Base-by-base conservation (phyloP, 2,797 vertebrate species). In the Tangara arthus region DNA sequence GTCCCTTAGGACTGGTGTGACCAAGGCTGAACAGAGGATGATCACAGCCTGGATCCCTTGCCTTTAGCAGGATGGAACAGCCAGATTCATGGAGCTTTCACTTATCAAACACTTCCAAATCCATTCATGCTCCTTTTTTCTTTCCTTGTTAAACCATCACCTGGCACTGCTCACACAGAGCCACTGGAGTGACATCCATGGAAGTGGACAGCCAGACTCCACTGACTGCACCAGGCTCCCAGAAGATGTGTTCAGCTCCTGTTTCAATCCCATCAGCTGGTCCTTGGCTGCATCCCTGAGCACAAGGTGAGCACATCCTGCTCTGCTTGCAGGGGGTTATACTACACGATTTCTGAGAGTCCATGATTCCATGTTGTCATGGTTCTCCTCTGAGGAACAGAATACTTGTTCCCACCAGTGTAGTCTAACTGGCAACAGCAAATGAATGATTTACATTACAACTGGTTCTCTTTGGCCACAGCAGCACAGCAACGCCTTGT, bases 241-340 rank as follows among this genome's bases (percentile, higher is more conserved):
- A 21, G 18, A 16, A 13, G 11, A 13, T 0, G 5, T 2, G 5
- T 8, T 27, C 5, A 11, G 17, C 32, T 87, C 20, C 28, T 17
- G 0, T 6, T 34, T 27, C 4, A 26, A 13, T 30, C 2, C 41
- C 24, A 24, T 3, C 44, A 7, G 11, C 0, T 4, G n/a, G 7
- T 15, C 21, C 23, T 55, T 9, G 19, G 44, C 39, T 44, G 18
- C 27, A n/a, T 1, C 18, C 8, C 0, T 0, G 5, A 72, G 26
- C 8, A 16, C 34, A 11, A 66, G 34, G 19, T 4, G 18, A 87
- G 35, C n/a, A 47, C 8, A 65, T 9, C 18, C 42, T 37, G 46
- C 32, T n/a, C 14, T 12, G 37, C 34, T 4, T 35, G 37, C 34
- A 55, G 47, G 15, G 15, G 7, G 6, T 23, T 55, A 22, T 6